Base-by-base conservation (phyloP, 2,888 invertebrate species). In the Spodoptera exigua region DNA sequence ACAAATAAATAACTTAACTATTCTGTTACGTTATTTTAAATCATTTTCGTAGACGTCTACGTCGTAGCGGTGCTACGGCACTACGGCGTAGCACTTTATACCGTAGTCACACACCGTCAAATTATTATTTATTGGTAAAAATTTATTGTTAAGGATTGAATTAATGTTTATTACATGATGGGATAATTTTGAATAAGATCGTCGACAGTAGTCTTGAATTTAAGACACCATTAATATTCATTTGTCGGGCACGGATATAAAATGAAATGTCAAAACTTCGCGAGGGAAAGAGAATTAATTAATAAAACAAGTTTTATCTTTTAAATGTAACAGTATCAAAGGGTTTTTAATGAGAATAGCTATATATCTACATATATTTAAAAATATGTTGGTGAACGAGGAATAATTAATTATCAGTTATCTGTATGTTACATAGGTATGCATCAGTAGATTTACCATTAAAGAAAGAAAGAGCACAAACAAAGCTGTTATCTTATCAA, bases 181-280 rank as follows among this genome's bases (percentile, higher is more conserved):
- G 12, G 17, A 11, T 12, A 39, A 35, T 9, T 45, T 16, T 32
- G 46, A 49, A 41, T 46, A 56, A 51, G 21, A 46, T 7, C 34
- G 21, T 43, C 13, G 5, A 10, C 27, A 43, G 40, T 40, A 13
- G 32, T 34, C 40, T 56, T 39, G 9, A 47, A 37, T 55, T 67
- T 61, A 11, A 55, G 61, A 61, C 51, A 45, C 37, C 16, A 61
- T 61, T 67, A 36, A 67, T 67, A 67, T 68, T 67, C 2, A 61
- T 61, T 61, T 52, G 47, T 55, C 16, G 10, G 14, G 35, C 44
- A 14, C 7, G 32, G 32, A 51, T 55, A 43, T 55, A 48, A 66
- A 51, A 48, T 36, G 17, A 46, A 66, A 60, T 49, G 61, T 49
- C 49, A 51, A 54, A 66, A 66, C 55, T 67, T 67, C 12, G 27